Evolutionary conservation across 2,888 invertebrate genomes (phyloP).

Genomic region (Heliconius hortense): DNA sequence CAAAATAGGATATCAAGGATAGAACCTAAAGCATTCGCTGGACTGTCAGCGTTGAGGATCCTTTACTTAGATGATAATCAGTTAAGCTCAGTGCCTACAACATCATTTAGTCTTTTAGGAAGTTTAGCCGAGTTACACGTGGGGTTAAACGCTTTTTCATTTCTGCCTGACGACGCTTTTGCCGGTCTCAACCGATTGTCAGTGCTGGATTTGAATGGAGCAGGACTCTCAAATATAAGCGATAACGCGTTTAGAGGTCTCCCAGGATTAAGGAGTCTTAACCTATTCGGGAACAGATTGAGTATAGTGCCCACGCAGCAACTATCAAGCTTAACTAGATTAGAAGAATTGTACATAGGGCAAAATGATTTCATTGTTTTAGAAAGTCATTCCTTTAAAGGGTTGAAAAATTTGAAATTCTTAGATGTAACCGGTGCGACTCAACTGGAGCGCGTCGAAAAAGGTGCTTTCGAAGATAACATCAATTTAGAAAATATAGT

Average conservation of each 20-base stretch:
- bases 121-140: slow-evolving; percentile 92
- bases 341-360: slow-evolving; percentile 91
- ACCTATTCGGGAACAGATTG: slow-evolving; percentile 90
- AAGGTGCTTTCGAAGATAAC: slow-evolving; percentile 90
- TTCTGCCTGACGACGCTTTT: slow-evolving; percentile 89
- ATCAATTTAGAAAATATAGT: slow-evolving; percentile 90
- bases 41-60: slow-evolving; percentile 88
- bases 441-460: slow-evolving; percentile 86
- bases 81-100: slow-evolving; percentile 88
- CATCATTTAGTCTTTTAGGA: slow-evolving; percentile 87
- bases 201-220: slow-evolving; percentile 90
- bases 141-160: slow-evolving; percentile 90
- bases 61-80: slow-evolving; percentile 93
- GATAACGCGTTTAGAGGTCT: slow-evolving; percentile 89
- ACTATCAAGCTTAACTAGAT: slow-evolving; percentile 85
- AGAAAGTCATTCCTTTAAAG: slow-evolving; percentile 88
- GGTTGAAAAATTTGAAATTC: slow-evolving; percentile 88
- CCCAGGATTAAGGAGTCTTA: slow-evolving; percentile 87
- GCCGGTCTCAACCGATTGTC: slow-evolving; percentile 88
- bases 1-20: slow-evolving; percentile 92
- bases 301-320: slow-evolving; percentile 88
- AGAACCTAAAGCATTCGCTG: slow-evolving; percentile 89
- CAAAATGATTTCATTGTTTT: slow-evolving; percentile 90
- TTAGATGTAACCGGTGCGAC: slow-evolving; percentile 91
- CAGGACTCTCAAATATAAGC: slow-evolving; percentile 90